Base-by-base conservation (phyloP, 37 sponge, comb jelly and placozoan species). In the Tethya wilhelma region DNA sequence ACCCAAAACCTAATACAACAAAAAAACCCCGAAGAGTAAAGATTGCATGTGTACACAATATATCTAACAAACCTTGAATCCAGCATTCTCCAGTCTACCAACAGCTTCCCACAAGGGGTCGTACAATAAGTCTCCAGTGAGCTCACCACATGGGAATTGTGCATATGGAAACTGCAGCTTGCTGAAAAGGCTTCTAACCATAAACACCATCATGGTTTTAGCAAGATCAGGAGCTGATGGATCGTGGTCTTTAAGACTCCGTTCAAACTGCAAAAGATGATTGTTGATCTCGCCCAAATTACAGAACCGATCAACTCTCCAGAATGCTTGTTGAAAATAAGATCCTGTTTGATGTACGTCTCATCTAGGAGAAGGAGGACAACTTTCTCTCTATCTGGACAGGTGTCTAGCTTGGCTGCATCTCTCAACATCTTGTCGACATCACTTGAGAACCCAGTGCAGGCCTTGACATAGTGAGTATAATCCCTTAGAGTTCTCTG, bases 321-420 rank as follows among this genome's bases (percentile, higher is more conserved):
- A 30, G 83, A 46, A 41, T 82, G 77, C 65, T 88, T 88, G 25
- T 88, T 73, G 39, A 64, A 88, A 38, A 82, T 78, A 37, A 88
- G 49, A 34, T 82, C 83, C 59, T 88, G 83, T 58, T 56, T 45
- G 44, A 82, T 77, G 78, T 88, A 59, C 75, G 82, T 81, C 49
- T 82, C 83, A 77, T 88, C 83, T 19, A 62, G 46, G 57, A 88
- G 64, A 63, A 88, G 56, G 26, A 82, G 38, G n/a, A 70, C 66
- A 22, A 70, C 62, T 56, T 74, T 88, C 57, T 81, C 53, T 43
- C 78, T n/a, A 36, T 66, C 84, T 33, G 74, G 74, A 72, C 84
- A 83, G 9, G 67, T 46, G 9, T 26, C 38, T 4, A 83, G 11
- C 22, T 83, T 73, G 9, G 81, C 69, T 44, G 62, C 87, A 44